These are phyloP conservation scores for Malachius bipustulatus DNA, from an alignment of 2,888 invertebrate species.

Conservation along the genomic window DNA sequence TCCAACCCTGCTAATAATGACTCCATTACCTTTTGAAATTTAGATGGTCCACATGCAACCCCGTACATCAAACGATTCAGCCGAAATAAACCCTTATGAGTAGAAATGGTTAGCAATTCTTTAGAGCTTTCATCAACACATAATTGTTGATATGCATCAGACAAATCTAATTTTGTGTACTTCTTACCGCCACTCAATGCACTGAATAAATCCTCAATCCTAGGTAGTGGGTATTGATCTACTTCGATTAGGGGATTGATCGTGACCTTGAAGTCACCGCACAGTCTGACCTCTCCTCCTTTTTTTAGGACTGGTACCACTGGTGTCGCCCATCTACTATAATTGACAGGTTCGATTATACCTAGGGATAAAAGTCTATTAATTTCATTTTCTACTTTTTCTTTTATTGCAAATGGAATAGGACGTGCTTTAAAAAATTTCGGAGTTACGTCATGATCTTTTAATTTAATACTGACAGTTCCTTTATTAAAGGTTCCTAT, in stretches of 20 bases:
- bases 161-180: constrained; percentile 14
- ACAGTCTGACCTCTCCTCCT: constrained; percentile 4
- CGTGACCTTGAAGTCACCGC: constrained; percentile 9
- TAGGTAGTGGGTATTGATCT: constrained; percentile 7
- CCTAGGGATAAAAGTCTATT: constrained; percentile 3
- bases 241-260: constrained; percentile 7
- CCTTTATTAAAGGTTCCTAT: constrained; percentile 9
- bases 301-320: neutral
- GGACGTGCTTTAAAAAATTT: constrained; percentile 9
- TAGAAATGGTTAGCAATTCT: constrained; percentile 14
- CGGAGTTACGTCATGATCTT: neutral
- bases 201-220: constrained; percentile 8
- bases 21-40: constrained; percentile 24
- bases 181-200: constrained; percentile 10
- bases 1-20: constrained; percentile 17
- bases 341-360: constrained; percentile 7
- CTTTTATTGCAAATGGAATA: constrained; percentile 7
- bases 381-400: constrained; percentile 7
- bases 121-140: constrained; percentile 12
- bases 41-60: constrained; percentile 20
- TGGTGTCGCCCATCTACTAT: neutral
- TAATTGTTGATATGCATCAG: constrained; percentile 13
- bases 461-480: constrained; percentile 7
- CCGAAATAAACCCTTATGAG: constrained; percentile 14
- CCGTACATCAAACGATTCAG: constrained; percentile 11